phyloP scores from a whole-genome alignment of 2,797 vertebrate species.

The Echeneis naucrates region DNA sequence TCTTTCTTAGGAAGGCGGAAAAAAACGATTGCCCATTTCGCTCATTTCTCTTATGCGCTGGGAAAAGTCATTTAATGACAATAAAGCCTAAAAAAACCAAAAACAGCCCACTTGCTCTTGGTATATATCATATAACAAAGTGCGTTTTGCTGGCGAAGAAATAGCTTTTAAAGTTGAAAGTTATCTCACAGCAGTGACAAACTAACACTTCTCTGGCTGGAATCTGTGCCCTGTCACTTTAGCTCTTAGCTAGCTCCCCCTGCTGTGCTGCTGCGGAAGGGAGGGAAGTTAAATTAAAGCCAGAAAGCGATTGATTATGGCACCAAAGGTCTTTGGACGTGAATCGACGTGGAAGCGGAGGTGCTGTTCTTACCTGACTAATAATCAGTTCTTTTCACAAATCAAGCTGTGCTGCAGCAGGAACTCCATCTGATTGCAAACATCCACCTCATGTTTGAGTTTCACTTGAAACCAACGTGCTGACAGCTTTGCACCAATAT shows the following conservation, averaged over 20 bases:
- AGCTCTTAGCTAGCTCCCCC: slow-evolving; percentile 31
- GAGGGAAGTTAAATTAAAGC: no score
- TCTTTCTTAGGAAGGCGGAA: slow-evolving; percentile 20
- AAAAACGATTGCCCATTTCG: slow-evolving; percentile 9
- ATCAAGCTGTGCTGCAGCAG: neutral
- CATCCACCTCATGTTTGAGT: neutral
- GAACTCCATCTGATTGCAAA: neutral
- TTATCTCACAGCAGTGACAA: neutral
- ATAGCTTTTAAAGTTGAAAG: fast-evolving
- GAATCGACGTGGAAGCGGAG: neutral
- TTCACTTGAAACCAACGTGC: neutral
- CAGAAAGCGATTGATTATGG: neutral
- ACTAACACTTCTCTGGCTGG: neutral
- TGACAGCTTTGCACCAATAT: neutral
- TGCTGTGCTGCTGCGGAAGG: fast-evolving
- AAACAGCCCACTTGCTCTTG: no score
- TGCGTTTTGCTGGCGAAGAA: no score
- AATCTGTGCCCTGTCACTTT: slow-evolving; percentile 13
- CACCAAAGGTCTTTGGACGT: no score
- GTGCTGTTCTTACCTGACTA: neutral
- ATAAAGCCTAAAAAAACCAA: no score
- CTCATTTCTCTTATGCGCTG: slow-evolving; percentile 15
- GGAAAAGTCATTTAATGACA: neutral
- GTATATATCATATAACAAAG: no score
- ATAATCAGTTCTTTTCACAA: neutral